These are phyloP conservation scores for Microhierax caerulescens DNA, from an alignment of 2,797 vertebrate genomes.

Conservation along the genomic window DNA sequence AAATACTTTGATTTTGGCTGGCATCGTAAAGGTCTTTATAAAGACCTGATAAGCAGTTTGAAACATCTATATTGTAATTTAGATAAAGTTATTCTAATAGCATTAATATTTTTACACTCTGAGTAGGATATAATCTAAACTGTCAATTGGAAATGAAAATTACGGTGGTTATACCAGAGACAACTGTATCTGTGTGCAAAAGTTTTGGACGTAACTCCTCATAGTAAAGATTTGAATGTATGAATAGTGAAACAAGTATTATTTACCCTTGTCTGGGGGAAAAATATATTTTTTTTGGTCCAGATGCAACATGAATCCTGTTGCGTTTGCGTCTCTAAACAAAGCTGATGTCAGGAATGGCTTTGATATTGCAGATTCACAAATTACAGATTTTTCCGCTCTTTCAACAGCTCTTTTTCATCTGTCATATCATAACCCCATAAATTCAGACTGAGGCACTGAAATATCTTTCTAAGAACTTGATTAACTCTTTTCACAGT, in stretches of 20 bases:
- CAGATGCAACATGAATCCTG: not conserved
- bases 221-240: not conserved
- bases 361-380: not conserved
- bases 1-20: conserved; percentile 6
- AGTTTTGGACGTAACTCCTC: not conserved
- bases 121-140: not conserved
- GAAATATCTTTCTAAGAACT: not conserved
- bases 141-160: not conserved
- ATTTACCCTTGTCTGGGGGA: not conserved
- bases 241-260: not conserved
- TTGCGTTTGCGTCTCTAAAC: not conserved
- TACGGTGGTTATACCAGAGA: not conserved
- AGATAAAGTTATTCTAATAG: conserved; percentile 40
- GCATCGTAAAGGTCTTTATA: not conserved
- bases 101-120: conserved; percentile 53
- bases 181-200: not conserved
- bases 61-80: conserved; percentile 37
- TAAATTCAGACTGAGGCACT: conserved; percentile 15
- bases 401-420: not conserved
- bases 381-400: not conserved
- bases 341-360: not conserved
- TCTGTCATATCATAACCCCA: not conserved
- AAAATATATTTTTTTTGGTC: not conserved
- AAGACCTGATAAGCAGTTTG: not conserved
- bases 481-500: conserved; percentile 27